Evolutionary conservation across 2,888 invertebrate species (phyloP), one percentile per base, ranked within the genome.

Genomic region (Leptopilina drosophilae): DNA sequence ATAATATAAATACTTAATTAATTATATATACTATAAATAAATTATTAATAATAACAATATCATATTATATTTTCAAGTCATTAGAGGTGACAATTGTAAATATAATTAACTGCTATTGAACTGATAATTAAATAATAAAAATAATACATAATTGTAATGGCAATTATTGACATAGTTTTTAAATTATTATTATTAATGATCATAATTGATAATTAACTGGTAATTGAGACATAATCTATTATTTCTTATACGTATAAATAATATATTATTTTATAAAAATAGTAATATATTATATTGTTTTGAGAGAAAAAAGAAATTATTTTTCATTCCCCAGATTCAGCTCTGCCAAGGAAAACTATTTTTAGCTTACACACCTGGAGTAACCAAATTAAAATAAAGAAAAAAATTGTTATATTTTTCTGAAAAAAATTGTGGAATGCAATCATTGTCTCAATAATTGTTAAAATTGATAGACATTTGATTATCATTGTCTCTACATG

Each of bases 361-460:
- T 53, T 76, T 75, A 56, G 65, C 64, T 76, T 64, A 78, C 77
- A 82, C 82, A 80, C 84, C 85, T 85, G 84, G 85, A 86, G 83
- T 84, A 84, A 85, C 81, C 67, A 77, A 78, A 75, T 80, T 81
- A 78, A 82, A 78, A 53, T 20, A 75, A 84, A 85, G 81, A 78
- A 82, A 77, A 49, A 75, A 84, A 85, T 82, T 82, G 75, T 79
- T 86, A 85, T 85, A 86, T 87, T 86, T 87, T 86, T 85, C 85
- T 83, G 81, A 81, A 83, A 81, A 59, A 83, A 81, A 59, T 76
- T 79, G 73, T 78, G 67, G 78, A 83, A 80, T 80, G 56, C 78
- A 81, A 79, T 75, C 81, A 83, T 80, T 85, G 83, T 84, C 83
- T 80, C 76, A 81, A 82, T 86, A 83, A 86, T 80, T 85, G 73